Conservation (phyloP, 2,113 vertebrate species). For the Malurus elegans region DNA sequence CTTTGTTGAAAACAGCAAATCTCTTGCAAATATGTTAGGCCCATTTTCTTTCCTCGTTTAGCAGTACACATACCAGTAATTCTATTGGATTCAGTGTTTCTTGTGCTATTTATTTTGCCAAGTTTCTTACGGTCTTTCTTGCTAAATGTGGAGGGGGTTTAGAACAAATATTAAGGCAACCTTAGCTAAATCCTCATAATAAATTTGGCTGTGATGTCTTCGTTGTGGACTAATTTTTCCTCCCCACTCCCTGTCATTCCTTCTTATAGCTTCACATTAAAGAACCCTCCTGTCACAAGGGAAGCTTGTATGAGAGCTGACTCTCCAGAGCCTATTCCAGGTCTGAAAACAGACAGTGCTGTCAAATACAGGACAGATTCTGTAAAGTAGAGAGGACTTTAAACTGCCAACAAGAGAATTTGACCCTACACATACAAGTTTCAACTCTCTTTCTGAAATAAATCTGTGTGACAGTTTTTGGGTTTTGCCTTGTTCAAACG, state of each 20-base stretch:
- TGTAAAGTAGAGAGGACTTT: not conserved
- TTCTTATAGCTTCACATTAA: not conserved
- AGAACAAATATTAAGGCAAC: not conserved
- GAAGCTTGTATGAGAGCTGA: not conserved
- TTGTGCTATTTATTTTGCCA: slow-evolving; percentile 18
- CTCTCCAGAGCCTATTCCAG: not conserved
- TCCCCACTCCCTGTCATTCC: not conserved
- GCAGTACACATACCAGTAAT: not conserved
- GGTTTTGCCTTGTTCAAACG: not conserved
- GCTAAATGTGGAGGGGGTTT: not conserved
- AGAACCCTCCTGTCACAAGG: not conserved
- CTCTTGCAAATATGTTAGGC: not conserved
- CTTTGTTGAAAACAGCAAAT: not conserved
- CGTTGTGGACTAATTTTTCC: not conserved
- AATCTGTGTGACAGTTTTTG: not conserved
- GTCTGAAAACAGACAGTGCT: slow-evolving; percentile 19
- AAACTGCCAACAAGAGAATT: slow-evolving; percentile 15
- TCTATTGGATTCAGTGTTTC: not conserved
- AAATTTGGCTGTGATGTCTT: not conserved
- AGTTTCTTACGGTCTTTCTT: not conserved
- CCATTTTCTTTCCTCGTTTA: not conserved
- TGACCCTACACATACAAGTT: slow-evolving; percentile 15
- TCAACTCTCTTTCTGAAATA: slow-evolving; percentile 25
- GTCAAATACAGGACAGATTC: not conserved
- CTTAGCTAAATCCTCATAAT: not conserved